Evolutionary conservation across 1,140 invertebrate genomes (phyloP), one percentile per base, ranked within the genome.

Genomic region (Drosophila pectinifera): DNA sequence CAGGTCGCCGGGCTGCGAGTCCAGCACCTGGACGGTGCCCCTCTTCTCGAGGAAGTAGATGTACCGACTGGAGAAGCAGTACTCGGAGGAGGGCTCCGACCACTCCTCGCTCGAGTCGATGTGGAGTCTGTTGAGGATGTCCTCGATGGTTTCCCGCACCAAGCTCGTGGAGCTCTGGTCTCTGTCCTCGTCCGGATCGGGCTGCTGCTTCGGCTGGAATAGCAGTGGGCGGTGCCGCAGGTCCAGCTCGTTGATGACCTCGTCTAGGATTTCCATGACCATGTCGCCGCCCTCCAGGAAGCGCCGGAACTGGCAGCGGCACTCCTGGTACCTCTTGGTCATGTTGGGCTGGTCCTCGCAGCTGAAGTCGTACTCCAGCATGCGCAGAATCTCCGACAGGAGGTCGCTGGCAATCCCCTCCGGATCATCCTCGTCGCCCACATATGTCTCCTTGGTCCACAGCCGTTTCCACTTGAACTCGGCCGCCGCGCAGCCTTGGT

Each of bases 1-100:
- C 28, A 49, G 16, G 0, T 54, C 22, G 2, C 22, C 49, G 0
- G 59, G 26, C 36, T 57, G 59, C 16, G 34, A 11, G 13, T 63
- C n/a, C 5, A 38, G 3, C 11, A 49, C n/a, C 3, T 56, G 4
- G 0, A 89, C 5, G 0, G 42, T 20, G 2, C 86, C 90, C 2
- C 43, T 26, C 53, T 91, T 91, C 26, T 90, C 80, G 28, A 78
- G 75, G 36, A 91, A 91, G 51, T 90, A 90, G 13, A 91, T 90
- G 16, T 41, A 82, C 0, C 78, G 69, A 34, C 78, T 73, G 13
- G 68, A 58, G 24, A 86, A 82, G 42, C 90, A 91, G 45, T 89
- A 76, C 4, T 91, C 86, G 2, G 74, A 61, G 22, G 86, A 85
- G 2, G 72, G 26, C 4, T 55, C 41, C 7, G 90, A 91, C 20